Conservation (phyloP, 2,888 invertebrate genomes). For the Phaonia tiefii region DNA sequence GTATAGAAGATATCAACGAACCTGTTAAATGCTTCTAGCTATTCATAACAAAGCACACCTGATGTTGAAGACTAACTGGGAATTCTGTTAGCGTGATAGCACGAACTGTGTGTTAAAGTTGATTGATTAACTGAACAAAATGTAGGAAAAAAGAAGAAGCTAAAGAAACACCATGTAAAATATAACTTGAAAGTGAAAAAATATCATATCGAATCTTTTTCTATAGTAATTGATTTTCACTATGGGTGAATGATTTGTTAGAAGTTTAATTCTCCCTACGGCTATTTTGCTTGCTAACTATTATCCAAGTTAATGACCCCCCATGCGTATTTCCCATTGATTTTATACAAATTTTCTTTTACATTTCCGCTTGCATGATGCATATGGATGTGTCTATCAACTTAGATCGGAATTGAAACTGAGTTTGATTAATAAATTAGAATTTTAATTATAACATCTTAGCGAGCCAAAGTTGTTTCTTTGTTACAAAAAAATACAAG, state of each 20-base stretch:
- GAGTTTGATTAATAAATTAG: too few species aligned
- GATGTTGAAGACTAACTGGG: neutral
- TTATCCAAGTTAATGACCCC: slow-evolving; percentile 45
- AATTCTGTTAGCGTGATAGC: neutral
- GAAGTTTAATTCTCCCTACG: neutral
- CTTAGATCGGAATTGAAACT: too few species aligned
- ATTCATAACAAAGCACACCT: neutral
- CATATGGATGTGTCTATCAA: too few species aligned
- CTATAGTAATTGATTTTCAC: neutral
- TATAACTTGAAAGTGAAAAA: slow-evolving; percentile 53
- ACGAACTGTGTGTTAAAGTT: slow-evolving; percentile 23
- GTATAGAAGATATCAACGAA: neutral
- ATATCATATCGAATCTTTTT: neutral
- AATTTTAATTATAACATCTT: too few species aligned
- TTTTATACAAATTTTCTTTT: slow-evolving; percentile 11
- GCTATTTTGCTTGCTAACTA: too few species aligned
- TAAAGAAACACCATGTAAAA: neutral
- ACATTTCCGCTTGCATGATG: slow-evolving; percentile 46
- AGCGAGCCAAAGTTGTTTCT: too few species aligned
- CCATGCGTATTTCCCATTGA: neutral
- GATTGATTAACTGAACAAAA: slow-evolving; percentile 45
- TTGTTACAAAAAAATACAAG: too few species aligned
- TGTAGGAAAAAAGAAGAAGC: neutral
- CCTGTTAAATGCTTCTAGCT: neutral
- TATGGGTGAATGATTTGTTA: neutral